Evolutionary conservation across 2,888 invertebrate genomes (phyloP), one percentile per base, ranked within the genome.

Genomic region (Atherix ibis): DNA sequence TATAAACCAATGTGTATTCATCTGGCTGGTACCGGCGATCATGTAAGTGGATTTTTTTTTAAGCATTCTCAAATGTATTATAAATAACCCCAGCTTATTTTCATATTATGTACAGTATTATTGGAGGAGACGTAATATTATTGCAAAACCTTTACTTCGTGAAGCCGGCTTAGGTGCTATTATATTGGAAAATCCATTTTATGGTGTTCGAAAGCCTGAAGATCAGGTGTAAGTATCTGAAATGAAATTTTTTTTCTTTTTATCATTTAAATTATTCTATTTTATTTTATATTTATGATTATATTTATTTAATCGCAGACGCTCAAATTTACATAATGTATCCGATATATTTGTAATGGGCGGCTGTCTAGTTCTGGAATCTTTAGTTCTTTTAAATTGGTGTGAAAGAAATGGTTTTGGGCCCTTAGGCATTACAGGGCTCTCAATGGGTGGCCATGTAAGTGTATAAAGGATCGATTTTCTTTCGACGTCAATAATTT

Each of bases 341-440:
- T 87, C 89, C 14, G 97, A 98, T 58, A 82, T 98, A 54, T 95
- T 98, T 68, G 87, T 97, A 44, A 98, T 98, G 97, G 97, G 97
- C 37, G 95, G 91, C 27, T 89, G 94, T 52, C 66, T 98, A 38
- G 84, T 97, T 42, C 68, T 95, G 48, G 98, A 98, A 65, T 81
- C 87, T 26, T 64, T 91, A 46, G 92, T 83, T 31, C 65, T 98
- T 44, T 71, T 97, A 44, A 80, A 91, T 60, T 97, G 94, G 94
- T 88, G 89, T 56, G 87, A 91, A 62, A 66, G 73, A 35, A 73
- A 84, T 53, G 94, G 92, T 10, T 81, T 80, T 47, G 91, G 92
- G 9, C 95, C 97, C 0, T 67, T 97, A 15, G 94, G 92, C 32
- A 72, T 97, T 34, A 89, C 92, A 18, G 97, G 95, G 8, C 71